Evolutionary conservation across 2,888 invertebrate genomes (phyloP), one percentile per base, ranked within the genome.

Genomic region (Cyclophora punctaria): DNA sequence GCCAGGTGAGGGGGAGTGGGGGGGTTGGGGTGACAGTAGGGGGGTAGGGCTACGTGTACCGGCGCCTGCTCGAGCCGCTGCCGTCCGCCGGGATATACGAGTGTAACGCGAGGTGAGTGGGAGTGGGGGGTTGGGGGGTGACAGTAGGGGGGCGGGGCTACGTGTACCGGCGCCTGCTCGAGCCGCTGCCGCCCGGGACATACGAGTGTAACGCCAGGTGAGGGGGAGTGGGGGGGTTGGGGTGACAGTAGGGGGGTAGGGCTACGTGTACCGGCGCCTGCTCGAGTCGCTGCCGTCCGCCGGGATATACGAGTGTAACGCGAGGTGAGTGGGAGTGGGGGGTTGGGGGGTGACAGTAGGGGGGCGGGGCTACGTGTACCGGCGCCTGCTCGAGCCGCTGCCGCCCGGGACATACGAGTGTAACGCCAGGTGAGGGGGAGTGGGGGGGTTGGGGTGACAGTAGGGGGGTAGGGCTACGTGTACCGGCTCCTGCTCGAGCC

Each of bases 281-380:
- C 92, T 92, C 0, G 96, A 98, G 60, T 94, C 95, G 7, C 91
- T 97, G 0, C 92, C 94, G n/a, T n/a, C n/a, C 0, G 96, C 97
- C 0, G 98, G 98, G 0, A 96, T 99, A 55, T 99, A 97, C 73
- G 99, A 99, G 78, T 99, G 99, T 72, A 99, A 99, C 80, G 91
- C 93, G 1, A 90, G 90, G 90, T 94, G 71, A 66, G 65, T 0
- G 4, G n/a, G 3, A n/a, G 3, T 47, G 7, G n/a, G 4, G 37
- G 40, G 5, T n/a, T n/a, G n/a, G n/a, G n/a, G n/a, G n/a, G n/a
- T n/a, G n/a, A n/a, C n/a, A n/a, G n/a, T n/a, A n/a, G n/a, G n/a
- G n/a, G n/a, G n/a, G n/a, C n/a, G 1, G 1, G 98, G 98, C 3
- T 99, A 98, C 76, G 90, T 92, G 48, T 94, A 96, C 78, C 92